Conservation (phyloP, 2,113 vertebrate genomes). For the Festucalex cinctus region DNA sequence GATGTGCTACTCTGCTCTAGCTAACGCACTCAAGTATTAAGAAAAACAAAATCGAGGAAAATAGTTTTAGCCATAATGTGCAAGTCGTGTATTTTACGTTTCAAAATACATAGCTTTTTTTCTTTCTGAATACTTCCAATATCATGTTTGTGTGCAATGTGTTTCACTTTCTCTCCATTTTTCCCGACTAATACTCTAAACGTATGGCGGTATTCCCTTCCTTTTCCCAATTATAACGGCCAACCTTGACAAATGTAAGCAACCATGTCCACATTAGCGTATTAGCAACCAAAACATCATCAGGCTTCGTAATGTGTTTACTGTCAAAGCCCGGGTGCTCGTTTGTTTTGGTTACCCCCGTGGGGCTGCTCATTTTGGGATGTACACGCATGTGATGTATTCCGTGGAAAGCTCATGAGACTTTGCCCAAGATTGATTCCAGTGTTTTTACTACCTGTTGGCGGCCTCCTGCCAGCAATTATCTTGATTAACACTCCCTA, state of each 20-base stretch:
- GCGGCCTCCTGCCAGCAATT: constrained; percentile 48
- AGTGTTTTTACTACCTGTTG: constrained; percentile 62
- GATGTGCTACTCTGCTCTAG: not conserved
- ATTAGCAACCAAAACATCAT: constrained; percentile 53
- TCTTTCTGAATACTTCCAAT: not conserved
- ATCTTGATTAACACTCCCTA: constrained; percentile 52
- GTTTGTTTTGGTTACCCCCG: constrained; percentile 29
- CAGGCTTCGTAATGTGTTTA: constrained; percentile 63
- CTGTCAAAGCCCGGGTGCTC: constrained; percentile 44
- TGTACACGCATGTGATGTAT: constrained; percentile 9
- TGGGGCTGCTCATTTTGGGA: constrained; percentile 21
- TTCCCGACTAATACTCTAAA: constrained; percentile 6
- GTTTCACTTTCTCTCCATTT: not conserved
- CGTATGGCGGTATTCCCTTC: constrained; percentile 28
- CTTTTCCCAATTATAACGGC: constrained; percentile 14
- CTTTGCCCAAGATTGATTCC: constrained; percentile 35
- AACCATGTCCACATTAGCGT: constrained; percentile 37
- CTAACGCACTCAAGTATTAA: not conserved
- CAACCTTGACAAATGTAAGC: constrained; percentile 44
- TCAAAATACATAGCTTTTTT: not conserved
- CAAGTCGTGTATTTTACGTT: too few relatives aligned
- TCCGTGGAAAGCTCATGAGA: constrained; percentile 7
- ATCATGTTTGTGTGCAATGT: not conserved
- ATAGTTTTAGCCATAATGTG: not conserved
- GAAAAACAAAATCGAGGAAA: not conserved